Base-by-base conservation (phyloP, 2,888 invertebrate genomes). In the Pyrocoelia pectoralis region DNA sequence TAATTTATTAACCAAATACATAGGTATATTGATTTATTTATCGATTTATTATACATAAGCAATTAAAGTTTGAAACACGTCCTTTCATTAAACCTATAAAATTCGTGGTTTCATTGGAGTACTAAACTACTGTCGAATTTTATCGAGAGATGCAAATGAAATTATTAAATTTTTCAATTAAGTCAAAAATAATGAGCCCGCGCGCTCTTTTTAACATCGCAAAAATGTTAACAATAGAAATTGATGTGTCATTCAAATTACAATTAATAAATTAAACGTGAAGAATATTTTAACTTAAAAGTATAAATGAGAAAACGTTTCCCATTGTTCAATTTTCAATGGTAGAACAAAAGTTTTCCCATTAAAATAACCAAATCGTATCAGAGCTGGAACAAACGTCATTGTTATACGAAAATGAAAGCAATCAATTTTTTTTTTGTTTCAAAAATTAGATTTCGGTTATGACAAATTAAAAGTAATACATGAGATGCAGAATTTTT, bases 401-500 rank as follows among this genome's bases (percentile, higher is more conserved):
- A 62, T 62, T 62, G 62, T 62, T 62, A 62, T 57, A 56, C 33
- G 60, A 65, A 64, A 58, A 56, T 60, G 60, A 65, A 65, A 65
- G 52, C 52, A 60, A 65, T 56, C 59, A 64, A 51, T 56, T 52
- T 65, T 56, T 58, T 65, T 65, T 65, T 65, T 65, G 61, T 65
- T 61, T 59, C 51, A 60, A 50, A 61, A 64, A 56, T 46, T 56
- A 33, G 33, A 33, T 33, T 33, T 33, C n/a, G 33, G 9, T 33
- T 33, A 33, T 10, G 33, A 33, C 33, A 33, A 33, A 33, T 33
- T 33, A 33, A 49, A 53, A 65, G 48, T 56, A 40, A 41, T 60
- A 64, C 61, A 55, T 68, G 68, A 72, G 69, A 72, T 71, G 70
- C 72, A 69, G 71, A 71, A 72, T 70, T 69, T 40, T 33, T 33